Evolutionary conservation across 2,797 vertebrate species (phyloP).

Genomic region (Gallinago solitaria): DNA sequence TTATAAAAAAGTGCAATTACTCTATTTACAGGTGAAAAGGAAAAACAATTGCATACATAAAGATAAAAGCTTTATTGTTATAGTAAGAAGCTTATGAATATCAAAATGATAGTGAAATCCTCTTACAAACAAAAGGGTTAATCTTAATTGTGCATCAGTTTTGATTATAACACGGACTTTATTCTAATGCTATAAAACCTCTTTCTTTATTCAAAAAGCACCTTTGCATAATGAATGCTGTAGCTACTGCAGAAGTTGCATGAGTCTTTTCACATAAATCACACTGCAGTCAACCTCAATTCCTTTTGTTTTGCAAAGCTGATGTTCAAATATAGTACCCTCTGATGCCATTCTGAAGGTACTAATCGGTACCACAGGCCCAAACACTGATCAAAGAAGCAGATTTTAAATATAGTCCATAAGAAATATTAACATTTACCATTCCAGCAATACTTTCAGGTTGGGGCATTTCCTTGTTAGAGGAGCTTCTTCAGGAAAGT

Average conservation of each 20-base stretch:
- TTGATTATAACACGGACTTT: not conserved
- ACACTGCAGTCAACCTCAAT: not conserved
- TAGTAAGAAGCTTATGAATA: conserved; percentile 43
- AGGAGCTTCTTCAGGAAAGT: not conserved
- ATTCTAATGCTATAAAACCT: not conserved
- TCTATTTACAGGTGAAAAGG: conserved; percentile 66
- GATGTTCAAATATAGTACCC: not conserved
- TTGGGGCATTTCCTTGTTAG: not conserved
- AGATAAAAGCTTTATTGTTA: conserved; percentile 48
- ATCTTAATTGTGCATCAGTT: not conserved
- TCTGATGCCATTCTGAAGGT: not conserved
- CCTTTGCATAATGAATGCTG: not conserved
- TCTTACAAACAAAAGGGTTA: conserved; percentile 38
- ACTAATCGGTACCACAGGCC: not conserved
- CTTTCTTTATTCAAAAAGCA: not conserved
- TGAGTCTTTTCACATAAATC: not conserved
- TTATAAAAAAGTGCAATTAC: conserved; percentile 66
- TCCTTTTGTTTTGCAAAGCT: not conserved
- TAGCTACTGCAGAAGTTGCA: not conserved
- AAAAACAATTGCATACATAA: conserved; percentile 65
- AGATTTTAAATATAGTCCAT: not conserved
- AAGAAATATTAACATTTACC: not conserved
- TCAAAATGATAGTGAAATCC: not conserved
- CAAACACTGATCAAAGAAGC: not conserved
- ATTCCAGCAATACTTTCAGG: not conserved